phyloP scores from a whole-genome alignment of 1,140 invertebrate genomes.

The Drosophila subpulchrella region DNA sequence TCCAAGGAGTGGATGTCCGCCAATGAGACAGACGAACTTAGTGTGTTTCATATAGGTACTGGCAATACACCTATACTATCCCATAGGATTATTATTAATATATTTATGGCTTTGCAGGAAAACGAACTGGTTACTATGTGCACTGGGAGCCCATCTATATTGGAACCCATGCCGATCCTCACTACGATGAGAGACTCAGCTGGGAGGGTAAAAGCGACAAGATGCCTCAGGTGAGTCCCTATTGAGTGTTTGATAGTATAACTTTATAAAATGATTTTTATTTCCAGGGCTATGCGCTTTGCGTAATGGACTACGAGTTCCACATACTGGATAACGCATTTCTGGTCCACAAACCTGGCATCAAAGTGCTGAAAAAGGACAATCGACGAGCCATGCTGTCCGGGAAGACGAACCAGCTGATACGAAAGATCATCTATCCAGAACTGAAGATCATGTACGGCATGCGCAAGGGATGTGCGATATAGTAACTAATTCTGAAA shows the following conservation, averaged over 20 bases:
- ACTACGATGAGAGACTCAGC: constrained; percentile 94
- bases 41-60: constrained; percentile 94
- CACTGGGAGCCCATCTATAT: constrained; percentile 97
- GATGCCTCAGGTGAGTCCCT: constrained; percentile 93
- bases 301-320: constrained; percentile 95
- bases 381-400: constrained; percentile 90
- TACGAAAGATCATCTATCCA: constrained; percentile 92
- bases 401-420: constrained; percentile 91
- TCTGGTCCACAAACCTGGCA: constrained; percentile 94
- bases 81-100: neutral
- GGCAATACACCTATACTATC: fast-evolving
- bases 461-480: constrained; percentile 90
- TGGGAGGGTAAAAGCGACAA: constrained; percentile 97
- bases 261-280: constrained; percentile 35
- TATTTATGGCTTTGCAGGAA: constrained; percentile 85
- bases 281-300: constrained; percentile 92
- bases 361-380: constrained; percentile 92
- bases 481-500: constrained; percentile 87
- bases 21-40: constrained; percentile 88
- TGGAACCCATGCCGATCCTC: constrained; percentile 93
- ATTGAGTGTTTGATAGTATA: neutral
- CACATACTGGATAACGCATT: constrained; percentile 96
- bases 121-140: constrained; percentile 90
- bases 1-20: constrained; percentile 92
- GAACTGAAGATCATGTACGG: constrained; percentile 94